Percentiles rank a stretch among this genome's conserved stretches.
Evolutionary conservation across 2,888 invertebrate species (phyloP).

Genomic region (Drosophila mayaguana): DNA sequence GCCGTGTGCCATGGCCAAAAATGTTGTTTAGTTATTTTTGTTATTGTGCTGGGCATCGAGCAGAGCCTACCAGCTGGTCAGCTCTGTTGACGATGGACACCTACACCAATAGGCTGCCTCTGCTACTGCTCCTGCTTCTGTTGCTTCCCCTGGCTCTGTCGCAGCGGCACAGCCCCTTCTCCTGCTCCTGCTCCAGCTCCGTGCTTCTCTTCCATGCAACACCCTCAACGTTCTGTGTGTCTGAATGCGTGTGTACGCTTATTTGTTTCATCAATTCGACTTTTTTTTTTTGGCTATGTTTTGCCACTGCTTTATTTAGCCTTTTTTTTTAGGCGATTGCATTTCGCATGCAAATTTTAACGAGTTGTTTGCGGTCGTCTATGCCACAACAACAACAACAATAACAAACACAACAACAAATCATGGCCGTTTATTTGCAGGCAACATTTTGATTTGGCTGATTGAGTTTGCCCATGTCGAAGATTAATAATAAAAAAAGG

Average conservation of each 20-base stretch:
- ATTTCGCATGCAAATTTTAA: conserved; percentile 78
- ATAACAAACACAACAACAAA: conserved; percentile 53
- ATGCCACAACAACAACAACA: conserved; percentile 43
- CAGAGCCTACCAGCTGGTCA: conserved; percentile 23
- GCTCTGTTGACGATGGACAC: conserved; percentile 4
- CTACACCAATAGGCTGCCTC: not conserved
- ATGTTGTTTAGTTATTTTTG: conserved; percentile 52
- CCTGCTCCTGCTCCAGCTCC: not conserved
- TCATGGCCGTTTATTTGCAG: conserved; percentile 68
- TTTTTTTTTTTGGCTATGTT: conserved; percentile 4
- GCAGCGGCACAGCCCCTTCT: not conserved
- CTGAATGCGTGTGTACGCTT: conserved; percentile 3
- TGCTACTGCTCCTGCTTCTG: too few species aligned
- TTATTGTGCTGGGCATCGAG: conserved; percentile 19
- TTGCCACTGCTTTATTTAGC: conserved; percentile 4
- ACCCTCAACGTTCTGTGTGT: conserved; percentile 5
- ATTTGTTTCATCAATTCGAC: conserved; percentile 23
- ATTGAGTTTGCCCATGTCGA: conserved; percentile 59
- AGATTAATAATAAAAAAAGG: conserved; percentile 18
- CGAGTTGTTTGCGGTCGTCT: conserved; percentile 75
- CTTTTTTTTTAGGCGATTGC: conserved; percentile 67
- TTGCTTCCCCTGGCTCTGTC: too few species aligned
- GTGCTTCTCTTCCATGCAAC: conserved; percentile 7
- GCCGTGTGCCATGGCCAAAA: conserved; percentile 44
- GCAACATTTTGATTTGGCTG: conserved; percentile 70